Base-by-base conservation (phyloP, 2,113 vertebrate species). In the Dolichallabes microphthalmus region DNA sequence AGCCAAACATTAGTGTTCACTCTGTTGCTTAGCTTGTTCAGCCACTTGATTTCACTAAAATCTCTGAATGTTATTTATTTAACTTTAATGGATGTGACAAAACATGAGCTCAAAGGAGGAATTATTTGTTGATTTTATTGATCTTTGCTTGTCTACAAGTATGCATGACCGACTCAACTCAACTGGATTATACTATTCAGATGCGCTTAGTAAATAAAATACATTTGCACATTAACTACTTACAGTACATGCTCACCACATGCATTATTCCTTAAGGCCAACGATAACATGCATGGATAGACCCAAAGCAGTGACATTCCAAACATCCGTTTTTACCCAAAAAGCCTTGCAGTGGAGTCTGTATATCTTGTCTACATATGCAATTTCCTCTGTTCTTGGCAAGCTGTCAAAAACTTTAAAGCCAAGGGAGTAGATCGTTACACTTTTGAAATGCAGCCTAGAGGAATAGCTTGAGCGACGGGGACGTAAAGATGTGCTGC, bases 71-170 rank as follows among this genome's bases (percentile, higher is more conserved):
- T 63, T 61, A 80, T 35, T 32, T 22, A 32, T 80, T 45, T n/a
- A 63, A 60, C 19, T 25, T 73, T 73, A 35, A 73, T 3, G 9
- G 73, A 75, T 73, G 69, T 27, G 22, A 75, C 9, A 55, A 52
- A 74, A 74, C 7, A 74, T 73, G 11, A 58, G 45, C 55, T 50
- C 15, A 25, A 30, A 12, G 55, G 22, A 25, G n/a, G n/a, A 60
- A 73, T 20, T 60, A 53, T 52, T 45, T 19, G 1, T 60, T 30
- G 35, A 17, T 50, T 84, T 30, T 84, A 76, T 80, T 86, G 84
- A 86, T 86, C 71, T 85, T 88, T 50, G 69, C 53, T 87, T 73
- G 68, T 57, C 79, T 79, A 53, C 68, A 85, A 79, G 77, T 39
- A 30, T 86, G 78, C 39, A 17, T 63, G 55, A 73, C 57, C 30